Conservation (phyloP, 2,797 vertebrate species). For the Hoplostethus mediterraneus region DNA sequence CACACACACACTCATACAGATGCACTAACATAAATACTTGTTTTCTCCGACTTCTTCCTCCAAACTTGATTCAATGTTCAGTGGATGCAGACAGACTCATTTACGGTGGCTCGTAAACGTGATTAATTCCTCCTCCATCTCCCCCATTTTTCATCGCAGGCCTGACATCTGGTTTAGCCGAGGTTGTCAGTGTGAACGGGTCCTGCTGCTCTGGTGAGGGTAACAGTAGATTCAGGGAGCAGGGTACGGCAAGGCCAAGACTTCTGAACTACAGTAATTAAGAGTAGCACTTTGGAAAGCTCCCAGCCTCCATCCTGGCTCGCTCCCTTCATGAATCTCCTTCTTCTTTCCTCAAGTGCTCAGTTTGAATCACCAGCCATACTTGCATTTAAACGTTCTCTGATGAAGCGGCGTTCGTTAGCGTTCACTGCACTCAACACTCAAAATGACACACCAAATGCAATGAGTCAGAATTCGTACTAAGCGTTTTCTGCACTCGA, state of each 20-base stretch:
- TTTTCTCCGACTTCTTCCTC: constrained; percentile 34
- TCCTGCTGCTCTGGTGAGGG: constrained; percentile 30
- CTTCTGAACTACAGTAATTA: constrained; percentile 44
- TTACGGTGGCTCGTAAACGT: constrained; percentile 59
- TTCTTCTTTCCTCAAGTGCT: not conserved
- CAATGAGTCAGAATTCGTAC: no score
- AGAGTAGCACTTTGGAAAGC: constrained; percentile 35
- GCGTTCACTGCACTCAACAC: not conserved
- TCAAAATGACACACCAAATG: no score
- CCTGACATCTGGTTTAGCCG: constrained; percentile 38
- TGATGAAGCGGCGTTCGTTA: not conserved
- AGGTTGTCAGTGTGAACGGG: constrained; percentile 36
- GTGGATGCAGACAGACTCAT: constrained; percentile 48
- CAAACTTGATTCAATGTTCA: constrained; percentile 36
- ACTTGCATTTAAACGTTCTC: not conserved
- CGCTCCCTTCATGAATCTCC: constrained; percentile 11
- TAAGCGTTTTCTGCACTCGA: no score
- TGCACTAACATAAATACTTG: constrained; percentile 12
- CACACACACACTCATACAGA: constrained; percentile 5
- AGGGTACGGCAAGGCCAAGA: constrained; percentile 17
- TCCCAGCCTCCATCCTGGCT: constrained; percentile 2
- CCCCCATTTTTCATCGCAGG: constrained; percentile 11
- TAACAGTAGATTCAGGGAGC: not conserved
- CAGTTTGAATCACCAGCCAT: not conserved
- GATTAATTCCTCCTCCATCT: constrained; percentile 49